Evolutionary conservation across 2,797 vertebrate species (phyloP), one percentile per base, ranked within the genome.

Genomic region (Epinephelus awoara): DNA sequence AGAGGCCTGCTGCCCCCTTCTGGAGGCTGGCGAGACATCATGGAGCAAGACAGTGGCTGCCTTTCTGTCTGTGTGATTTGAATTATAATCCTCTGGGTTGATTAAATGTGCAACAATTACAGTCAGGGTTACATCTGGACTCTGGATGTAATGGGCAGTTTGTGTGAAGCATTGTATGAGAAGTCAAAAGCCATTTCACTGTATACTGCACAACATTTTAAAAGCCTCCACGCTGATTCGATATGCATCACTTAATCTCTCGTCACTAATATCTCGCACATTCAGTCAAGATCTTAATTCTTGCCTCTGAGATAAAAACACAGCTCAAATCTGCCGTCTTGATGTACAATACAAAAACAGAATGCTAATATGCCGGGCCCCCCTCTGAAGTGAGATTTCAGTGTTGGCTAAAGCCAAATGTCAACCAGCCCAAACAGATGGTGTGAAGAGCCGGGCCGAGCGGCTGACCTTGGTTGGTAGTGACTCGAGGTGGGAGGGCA

Each of bases 381-480:
- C 70, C 85, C 70, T 77, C 76, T 72, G 85, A 88, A 81, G 85
- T 77, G 84, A 90, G 82, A 85, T 82, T 83, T 78, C 82, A 83
- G 72, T 21, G 70, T 80, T 87, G 90, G 89, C 85, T 3, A 0
- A 64, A 87, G 90, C 91, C 84, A 91, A 94, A 93, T 91, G 92
- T 95, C 93, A 91, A 83, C 85, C 85, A 91, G 87, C 87, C 83
- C 85, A 90, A 92, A 89, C 94, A 95, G 93, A 94, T 94, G 94
- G 93, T 86, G 88, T 84, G 87, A 92, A 85, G 89, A 85, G 80
- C 82, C 13, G 27, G 63, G 75, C 77, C 55, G 83, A 83, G 84
- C 29, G 71, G 61, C 82, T 80, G 88, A 89, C 89, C 89, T 84
- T 87, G 69, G 83, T 61, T 29, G 58, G 67, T 61, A 29, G 65